Percentiles rank a stretch among this genome's conserved stretches.
These are phyloP conservation scores for Atrichornis clamosus DNA, from an alignment of 2,113 vertebrate genomes.

Conservation along the genomic window DNA sequence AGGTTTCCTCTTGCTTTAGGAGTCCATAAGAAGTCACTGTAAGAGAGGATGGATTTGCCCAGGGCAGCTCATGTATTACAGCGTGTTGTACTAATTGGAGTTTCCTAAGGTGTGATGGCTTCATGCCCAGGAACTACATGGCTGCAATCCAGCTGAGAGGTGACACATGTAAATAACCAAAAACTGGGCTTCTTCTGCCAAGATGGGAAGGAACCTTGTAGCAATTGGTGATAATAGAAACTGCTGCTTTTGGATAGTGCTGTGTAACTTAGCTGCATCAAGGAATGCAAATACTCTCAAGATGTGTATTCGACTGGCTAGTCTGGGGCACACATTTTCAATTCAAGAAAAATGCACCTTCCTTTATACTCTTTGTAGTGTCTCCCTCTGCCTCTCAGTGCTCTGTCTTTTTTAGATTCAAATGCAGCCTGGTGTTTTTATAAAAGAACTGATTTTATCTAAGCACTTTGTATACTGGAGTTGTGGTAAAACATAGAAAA, in stretches of 20 bases:
- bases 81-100: slow-evolving; percentile 56
- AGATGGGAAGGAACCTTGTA: neutral
- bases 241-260: neutral
- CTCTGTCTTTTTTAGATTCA: neutral
- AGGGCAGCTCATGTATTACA: slow-evolving; percentile 44
- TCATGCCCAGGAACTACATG: slow-evolving; percentile 45
- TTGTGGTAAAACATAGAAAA: neutral
- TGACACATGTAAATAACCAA: slow-evolving; percentile 58
- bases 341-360: neutral
- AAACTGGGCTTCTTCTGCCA: slow-evolving; percentile 23
- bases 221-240: neutral
- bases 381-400: neutral
- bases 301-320: neutral
- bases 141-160: slow-evolving; percentile 44
- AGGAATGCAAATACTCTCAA: neutral
- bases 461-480: neutral
- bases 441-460: neutral
- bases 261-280: neutral
- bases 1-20: neutral
- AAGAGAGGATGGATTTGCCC: neutral
- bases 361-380: neutral
- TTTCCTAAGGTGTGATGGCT: slow-evolving; percentile 58
- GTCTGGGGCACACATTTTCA: neutral
- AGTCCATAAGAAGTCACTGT: neutral
- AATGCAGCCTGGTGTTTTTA: neutral